These are phyloP conservation scores for Actias luna DNA, from an alignment of 2,888 invertebrate species.

Conservation along the genomic window DNA sequence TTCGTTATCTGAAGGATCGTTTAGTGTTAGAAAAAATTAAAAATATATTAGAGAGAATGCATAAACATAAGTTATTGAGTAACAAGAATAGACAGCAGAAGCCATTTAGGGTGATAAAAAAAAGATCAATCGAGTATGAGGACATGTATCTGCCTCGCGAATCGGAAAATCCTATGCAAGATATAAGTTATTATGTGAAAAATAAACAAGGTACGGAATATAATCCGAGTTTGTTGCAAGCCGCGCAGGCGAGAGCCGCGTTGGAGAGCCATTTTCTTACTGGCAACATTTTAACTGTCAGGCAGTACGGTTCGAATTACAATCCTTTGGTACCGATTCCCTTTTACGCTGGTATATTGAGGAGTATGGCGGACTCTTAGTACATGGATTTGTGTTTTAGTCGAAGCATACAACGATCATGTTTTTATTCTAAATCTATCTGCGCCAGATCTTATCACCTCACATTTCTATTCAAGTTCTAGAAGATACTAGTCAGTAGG, in stretches of 20 bases:
- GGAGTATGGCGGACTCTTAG: slow-evolving; percentile 34
- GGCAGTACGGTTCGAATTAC: slow-evolving; percentile 55
- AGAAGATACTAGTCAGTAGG: too few species aligned
- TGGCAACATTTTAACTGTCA: slow-evolving; percentile 50
- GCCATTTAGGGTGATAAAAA: slow-evolving; percentile 19
- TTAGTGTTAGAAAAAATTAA: slow-evolving; percentile 33
- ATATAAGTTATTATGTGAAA: slow-evolving; percentile 60
- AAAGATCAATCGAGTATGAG: slow-evolving; percentile 39
- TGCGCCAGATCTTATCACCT: too few species aligned
- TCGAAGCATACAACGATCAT: neutral
- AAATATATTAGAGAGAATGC: slow-evolving; percentile 36
- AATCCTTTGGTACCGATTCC: slow-evolving; percentile 47
- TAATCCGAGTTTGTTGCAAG: slow-evolving; percentile 39
- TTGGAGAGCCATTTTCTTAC: slow-evolving; percentile 47
- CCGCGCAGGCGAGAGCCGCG: slow-evolving; percentile 40
- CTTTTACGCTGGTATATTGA: slow-evolving; percentile 30
- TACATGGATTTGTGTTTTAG: neutral
- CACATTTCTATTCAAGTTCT: too few species aligned
- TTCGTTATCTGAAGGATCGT: slow-evolving; percentile 34
- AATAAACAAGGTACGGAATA: slow-evolving; percentile 46
- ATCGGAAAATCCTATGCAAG: slow-evolving; percentile 45
- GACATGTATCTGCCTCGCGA: slow-evolving; percentile 37
- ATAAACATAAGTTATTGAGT: slow-evolving; percentile 19
- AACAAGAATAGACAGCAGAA: slow-evolving; percentile 8
- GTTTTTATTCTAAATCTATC: neutral